Base-by-base conservation (phyloP, 2,888 invertebrate genomes). In the Dryadula phaetusa region DNA sequence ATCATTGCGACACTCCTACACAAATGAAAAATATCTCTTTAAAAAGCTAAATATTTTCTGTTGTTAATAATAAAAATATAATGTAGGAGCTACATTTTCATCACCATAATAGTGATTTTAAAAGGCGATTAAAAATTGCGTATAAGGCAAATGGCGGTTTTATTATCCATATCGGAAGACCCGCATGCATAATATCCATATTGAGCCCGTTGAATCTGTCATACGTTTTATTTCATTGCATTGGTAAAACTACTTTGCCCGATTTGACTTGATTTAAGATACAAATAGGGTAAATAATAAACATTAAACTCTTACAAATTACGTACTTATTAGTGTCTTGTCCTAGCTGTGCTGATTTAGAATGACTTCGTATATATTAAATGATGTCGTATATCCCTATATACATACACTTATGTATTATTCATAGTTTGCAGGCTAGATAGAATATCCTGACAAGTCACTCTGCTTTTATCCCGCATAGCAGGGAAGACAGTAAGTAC, bases 211-310 rank as follows among this genome's bases (percentile, higher is more conserved):
- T 37, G n/a, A 25, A 56, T 25, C 22, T 22, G 56, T 25, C 8
- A 16, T 56, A 25, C 56, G 8, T n/a, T 54, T 37, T 22, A 56
- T 22, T 25, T 56, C 22, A 20, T 40, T 56, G 40, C 40, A 22
- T 18, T 20, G 3, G 54, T 54, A 54, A 54, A 54, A 14, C 6
- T 6, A 34, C 14, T 34, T 34, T 18, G 18, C 14, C 12, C 18
- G 20, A 2, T 22, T 56, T 22, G 20, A 8, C 8, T 56, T n/a
- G n/a, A 56, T 37, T 37, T 18, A 12, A 37, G n/a, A 56, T 2
- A 37, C 10, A 22, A 4, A 20, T 10, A 12, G 5, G 22, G 12
- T 22, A 46, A 46, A 22, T 20, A 46, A 18, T n/a, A 7, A 16
- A 20, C 10, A 20, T 37, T 46, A 46, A n/a, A n/a, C n/a, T n/a